phyloP scores from a whole-genome alignment of 1,140 invertebrate species.

The Copidosoma floridanum region DNA sequence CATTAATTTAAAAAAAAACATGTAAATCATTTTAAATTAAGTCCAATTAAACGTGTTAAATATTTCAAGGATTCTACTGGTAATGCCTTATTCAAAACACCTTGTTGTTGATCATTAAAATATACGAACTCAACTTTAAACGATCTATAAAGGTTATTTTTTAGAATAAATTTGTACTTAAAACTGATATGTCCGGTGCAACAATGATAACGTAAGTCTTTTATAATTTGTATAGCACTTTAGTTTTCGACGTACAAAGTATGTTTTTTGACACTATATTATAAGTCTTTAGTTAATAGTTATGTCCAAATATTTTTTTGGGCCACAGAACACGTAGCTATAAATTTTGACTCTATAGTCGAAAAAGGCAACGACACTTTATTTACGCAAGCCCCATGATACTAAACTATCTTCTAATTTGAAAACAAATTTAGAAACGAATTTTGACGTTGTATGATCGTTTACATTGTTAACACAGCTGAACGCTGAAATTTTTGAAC shows the following conservation, averaged over 20 bases:
- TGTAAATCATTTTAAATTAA: too few relatives aligned
- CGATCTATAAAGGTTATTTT: too few relatives aligned
- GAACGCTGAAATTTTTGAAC: background rate
- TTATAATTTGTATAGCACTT: background rate
- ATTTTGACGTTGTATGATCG: background rate
- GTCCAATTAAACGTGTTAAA: too few relatives aligned
- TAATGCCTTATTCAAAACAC: too few relatives aligned
- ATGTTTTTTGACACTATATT: background rate
- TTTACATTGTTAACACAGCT: background rate
- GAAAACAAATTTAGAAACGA: too few relatives aligned
- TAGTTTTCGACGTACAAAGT: background rate
- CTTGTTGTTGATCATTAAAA: too few relatives aligned
- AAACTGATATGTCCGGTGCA: background rate
- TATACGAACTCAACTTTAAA: too few relatives aligned
- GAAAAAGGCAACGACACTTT: background rate
- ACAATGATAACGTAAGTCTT: too few relatives aligned
- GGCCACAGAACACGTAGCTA: background rate
- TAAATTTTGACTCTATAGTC: background rate
- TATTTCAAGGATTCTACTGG: too few relatives aligned
- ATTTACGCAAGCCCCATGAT: background rate
- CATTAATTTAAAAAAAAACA: too few relatives aligned
- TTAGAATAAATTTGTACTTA: too few relatives aligned
- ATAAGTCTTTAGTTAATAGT: background rate
- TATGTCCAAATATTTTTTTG: background rate
- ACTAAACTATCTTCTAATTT: too few relatives aligned